Evolutionary conservation across 64 coral and sea anemone genomes (phyloP).

Genomic region (Montipora sp.): DNA sequence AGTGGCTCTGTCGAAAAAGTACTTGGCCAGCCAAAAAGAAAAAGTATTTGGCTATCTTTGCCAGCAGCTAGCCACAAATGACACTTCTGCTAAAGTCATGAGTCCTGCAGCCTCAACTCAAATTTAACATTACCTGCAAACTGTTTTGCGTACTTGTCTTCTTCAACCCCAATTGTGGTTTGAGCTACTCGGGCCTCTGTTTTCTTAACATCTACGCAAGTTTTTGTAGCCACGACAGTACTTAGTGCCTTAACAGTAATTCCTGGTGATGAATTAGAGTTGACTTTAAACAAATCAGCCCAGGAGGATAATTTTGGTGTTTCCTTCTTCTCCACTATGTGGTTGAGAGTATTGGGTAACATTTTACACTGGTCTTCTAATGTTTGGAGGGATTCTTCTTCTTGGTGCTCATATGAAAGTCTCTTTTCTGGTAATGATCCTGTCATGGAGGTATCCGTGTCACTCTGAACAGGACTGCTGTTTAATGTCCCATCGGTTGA

Average conservation of each 20-base stretch:
- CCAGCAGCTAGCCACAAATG: too few species aligned
- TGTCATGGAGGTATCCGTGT: constrained; percentile 30
- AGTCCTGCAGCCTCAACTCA: too few species aligned
- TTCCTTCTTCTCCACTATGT: constrained; percentile 14
- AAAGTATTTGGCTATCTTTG: too few species aligned
- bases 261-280: background rate
- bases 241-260: constrained; percentile 9
- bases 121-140: constrained; percentile 68
- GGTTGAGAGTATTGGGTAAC: background rate
- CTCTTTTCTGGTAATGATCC: background rate
- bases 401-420: background rate
- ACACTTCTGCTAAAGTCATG: too few species aligned
- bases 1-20: too few species aligned
- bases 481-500: constrained; percentile 55
- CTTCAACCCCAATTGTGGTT: constrained; percentile 49
- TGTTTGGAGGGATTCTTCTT: background rate
- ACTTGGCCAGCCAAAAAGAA: too few species aligned
- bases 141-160: constrained; percentile 73
- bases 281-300: constrained; percentile 68
- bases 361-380: background rate
- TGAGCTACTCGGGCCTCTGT: constrained; percentile 39
- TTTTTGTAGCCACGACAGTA: constrained; percentile 13
- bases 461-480: constrained; percentile 72
- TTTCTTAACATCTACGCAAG: constrained; percentile 57
- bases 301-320: constrained; percentile 23